A percentile compares a stretch with the other conserved stretches of the same genome.
phyloP scores from a whole-genome alignment of 2,113 vertebrate species.

The Mugil cephalus region DNA sequence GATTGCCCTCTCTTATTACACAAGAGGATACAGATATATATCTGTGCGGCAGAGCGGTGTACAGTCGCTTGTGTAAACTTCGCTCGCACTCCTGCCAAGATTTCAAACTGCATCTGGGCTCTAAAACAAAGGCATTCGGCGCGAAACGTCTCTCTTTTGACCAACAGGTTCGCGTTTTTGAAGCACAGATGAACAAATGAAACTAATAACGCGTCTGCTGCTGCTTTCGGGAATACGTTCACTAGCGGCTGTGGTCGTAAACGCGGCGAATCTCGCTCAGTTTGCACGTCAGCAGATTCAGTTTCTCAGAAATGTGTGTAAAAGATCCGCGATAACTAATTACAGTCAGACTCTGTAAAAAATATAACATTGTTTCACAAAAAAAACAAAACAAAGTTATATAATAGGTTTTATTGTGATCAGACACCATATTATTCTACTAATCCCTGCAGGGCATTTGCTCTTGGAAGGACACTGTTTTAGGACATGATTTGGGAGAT shows the following conservation, averaged over 20 bases:
- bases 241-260: conserved; percentile 49
- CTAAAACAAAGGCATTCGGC: neutral
- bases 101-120: neutral
- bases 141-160: neutral
- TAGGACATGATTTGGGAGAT: conserved; percentile 31
- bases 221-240: too few relatives aligned
- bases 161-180: neutral
- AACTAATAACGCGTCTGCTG: too few relatives aligned
- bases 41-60: conserved; percentile 44
- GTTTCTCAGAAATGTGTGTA: conserved; percentile 57
- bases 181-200: too few relatives aligned
- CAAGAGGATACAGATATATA: conserved; percentile 66
- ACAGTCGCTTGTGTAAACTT: conserved; percentile 49
- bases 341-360: conserved; percentile 18
- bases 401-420: neutral
- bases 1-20: conserved; percentile 75
- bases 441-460: conserved; percentile 10
- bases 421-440: neutral
- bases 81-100: conserved; percentile 35
- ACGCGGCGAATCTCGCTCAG: conserved; percentile 38
- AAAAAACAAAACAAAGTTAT: conserved; percentile 3
- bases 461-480: conserved; percentile 1
- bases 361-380: neutral
- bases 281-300: conserved; percentile 71
- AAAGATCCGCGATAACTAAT: conserved; percentile 38